Evolutionary conservation across 35 echinoderm and acorn worm species (phyloP), one percentile per base, ranked within the genome.

Genomic region (Stichopus chloronotus): DNA sequence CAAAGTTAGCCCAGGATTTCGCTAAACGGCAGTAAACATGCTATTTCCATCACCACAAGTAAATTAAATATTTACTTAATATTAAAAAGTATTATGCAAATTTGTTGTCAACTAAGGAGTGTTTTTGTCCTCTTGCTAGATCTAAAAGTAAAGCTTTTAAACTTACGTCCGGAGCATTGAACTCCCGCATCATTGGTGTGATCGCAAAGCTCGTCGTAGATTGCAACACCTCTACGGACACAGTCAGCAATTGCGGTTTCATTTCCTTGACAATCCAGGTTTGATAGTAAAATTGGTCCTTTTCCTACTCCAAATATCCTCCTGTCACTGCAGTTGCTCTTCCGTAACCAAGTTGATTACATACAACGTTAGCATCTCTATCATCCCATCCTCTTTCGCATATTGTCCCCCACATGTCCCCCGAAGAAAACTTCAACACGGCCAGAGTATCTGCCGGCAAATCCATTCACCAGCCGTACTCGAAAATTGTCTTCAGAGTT

Each of bases 261-360:
- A 83, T 56, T 83, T 4, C 80, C 80, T 53, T 52, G 43, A 55
- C 80, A 83, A 0, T 56, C 43, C 4, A 83, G 25, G 80, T 83
- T 43, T 10, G 80, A 55, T 17, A 83, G 55, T 19, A 83, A 56
- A 19, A 83, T 83, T 53, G 80, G 52, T 53, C 80, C 80, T 0
- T 6, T 83, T 83, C 53, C 80, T 43, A 56, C 53, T 17, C 52
- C 10, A 5, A 83, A 83, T 53, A 16, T 52, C 8, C 82, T 58
- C 54, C 82, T n/a, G 19, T 85, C 22, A 85, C 17, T 14, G 55
- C 55, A 58, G 24, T 25, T 5, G 82, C 55, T 14, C 19, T 9
- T 58, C 87, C 90, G 30, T 95, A 95, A 4, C 94, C 94, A 11
- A 95, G 60, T 76, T 95, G 82, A 16, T 68, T 30, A 71, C 94